These are phyloP conservation scores for Microcebus lehilahytsara DNA, from an alignment of 2,113 vertebrate genomes.

Conservation along the genomic window DNA sequence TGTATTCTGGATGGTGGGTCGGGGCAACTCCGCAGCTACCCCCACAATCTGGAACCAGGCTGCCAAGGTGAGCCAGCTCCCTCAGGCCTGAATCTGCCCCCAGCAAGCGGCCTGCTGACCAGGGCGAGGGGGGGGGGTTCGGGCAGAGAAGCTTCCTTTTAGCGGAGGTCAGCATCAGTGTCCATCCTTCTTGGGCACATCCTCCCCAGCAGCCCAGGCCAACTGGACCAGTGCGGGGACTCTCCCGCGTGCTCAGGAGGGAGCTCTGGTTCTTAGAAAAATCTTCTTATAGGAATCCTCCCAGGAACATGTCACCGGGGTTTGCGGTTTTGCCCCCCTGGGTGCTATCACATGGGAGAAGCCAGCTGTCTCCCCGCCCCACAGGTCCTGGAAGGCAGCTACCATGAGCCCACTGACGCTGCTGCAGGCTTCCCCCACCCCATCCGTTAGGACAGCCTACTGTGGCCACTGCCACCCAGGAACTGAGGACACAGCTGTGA, in stretches of 20 bases:
- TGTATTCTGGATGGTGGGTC: background rate
- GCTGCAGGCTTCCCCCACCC: background rate
- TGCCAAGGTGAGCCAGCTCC: background rate
- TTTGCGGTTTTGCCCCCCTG: constrained; percentile 11
- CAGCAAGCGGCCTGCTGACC: background rate
- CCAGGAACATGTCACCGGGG: background rate
- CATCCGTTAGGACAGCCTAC: background rate
- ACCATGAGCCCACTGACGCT: fast-evolving
- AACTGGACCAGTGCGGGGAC: background rate
- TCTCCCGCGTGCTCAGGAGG: background rate
- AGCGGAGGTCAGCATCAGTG: background rate
- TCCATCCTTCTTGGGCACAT: background rate
- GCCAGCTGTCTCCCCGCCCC: background rate
- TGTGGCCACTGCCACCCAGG: background rate
- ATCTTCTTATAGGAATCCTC: background rate
- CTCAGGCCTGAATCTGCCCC: background rate
- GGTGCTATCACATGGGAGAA: background rate
- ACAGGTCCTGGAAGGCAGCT: background rate
- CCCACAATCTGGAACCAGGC: background rate
- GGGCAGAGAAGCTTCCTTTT: background rate
- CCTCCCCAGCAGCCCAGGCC: background rate
- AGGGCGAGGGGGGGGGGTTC: background rate
- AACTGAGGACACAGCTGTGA: background rate
- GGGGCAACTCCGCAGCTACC: background rate
- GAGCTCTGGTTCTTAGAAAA: background rate